phyloP scores from a whole-genome alignment of 2,113 vertebrate genomes.

The Spea multiplicata region DNA sequence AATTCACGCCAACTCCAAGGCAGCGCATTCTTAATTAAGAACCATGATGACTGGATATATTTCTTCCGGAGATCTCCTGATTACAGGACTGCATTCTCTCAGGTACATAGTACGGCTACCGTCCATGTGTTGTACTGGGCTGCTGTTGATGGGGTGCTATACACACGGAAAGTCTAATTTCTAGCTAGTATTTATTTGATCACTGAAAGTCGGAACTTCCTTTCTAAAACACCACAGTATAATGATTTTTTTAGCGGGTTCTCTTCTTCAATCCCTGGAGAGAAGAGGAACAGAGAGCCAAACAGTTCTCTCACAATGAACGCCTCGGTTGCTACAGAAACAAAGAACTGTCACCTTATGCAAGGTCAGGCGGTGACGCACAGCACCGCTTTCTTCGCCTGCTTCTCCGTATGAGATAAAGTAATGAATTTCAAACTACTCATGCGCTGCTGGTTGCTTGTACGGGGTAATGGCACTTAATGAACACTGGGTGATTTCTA shows the following conservation, averaged over 20 bases:
- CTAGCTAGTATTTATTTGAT: too few relatives aligned
- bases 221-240: background rate
- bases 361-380: slow-evolving; percentile 18
- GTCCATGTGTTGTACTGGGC: too few relatives aligned
- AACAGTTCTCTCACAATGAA: background rate
- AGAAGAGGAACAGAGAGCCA: background rate
- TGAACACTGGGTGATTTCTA: background rate
- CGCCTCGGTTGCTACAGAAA: slow-evolving; percentile 5
- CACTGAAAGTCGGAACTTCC: background rate
- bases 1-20: too few relatives aligned
- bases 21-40: too few relatives aligned
- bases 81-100: too few relatives aligned
- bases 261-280: background rate
- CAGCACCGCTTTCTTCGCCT: background rate
- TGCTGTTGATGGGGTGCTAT: too few relatives aligned
- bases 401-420: background rate
- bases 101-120: too few relatives aligned
- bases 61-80: too few relatives aligned
- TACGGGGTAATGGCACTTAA: background rate
- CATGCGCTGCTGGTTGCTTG: background rate
- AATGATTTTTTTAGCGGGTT: background rate
- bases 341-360: slow-evolving; percentile 13
- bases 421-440: background rate
- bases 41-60: too few relatives aligned
- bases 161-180: too few relatives aligned